Evolutionary conservation across 2,113 vertebrate species (phyloP).

Genomic region (Clarias macrocephalus): DNA sequence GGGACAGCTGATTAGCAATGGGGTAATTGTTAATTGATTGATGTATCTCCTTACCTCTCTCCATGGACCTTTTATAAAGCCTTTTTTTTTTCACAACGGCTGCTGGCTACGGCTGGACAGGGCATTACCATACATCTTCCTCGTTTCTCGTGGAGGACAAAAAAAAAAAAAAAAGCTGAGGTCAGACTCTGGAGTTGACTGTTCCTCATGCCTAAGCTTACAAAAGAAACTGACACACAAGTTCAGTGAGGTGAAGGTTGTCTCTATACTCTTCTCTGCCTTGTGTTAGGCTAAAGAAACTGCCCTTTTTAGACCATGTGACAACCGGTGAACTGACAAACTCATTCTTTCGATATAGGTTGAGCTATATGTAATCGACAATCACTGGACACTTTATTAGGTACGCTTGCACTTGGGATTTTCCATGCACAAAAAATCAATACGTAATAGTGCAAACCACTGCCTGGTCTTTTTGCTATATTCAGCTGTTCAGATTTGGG

Average conservation of each 20-base stretch:
- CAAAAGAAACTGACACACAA: constrained; percentile 51
- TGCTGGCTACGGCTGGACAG: constrained; percentile 61
- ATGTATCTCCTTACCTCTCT: constrained; percentile 77
- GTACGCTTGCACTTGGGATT: not conserved
- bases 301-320: constrained; percentile 31
- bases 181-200: constrained; percentile 55
- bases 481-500: not conserved
- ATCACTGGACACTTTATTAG: not conserved
- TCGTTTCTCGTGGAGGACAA: constrained; percentile 61
- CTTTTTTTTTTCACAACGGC: constrained; percentile 69
- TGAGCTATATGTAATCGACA: not conserved
- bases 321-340: constrained; percentile 2
- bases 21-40: constrained; percentile 81
- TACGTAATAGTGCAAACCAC: not conserved
- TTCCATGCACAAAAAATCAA: not conserved
- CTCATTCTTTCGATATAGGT: not conserved
- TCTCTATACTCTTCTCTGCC: constrained; percentile 4
- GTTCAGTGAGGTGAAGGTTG: constrained; percentile 16
- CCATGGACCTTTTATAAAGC: constrained; percentile 68
- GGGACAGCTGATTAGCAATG: constrained; percentile 79
- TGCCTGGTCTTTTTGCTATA: not conserved
- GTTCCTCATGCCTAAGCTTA: constrained; percentile 43
- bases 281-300: constrained; percentile 1
- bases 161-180: constrained; percentile 55
- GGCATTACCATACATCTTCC: constrained; percentile 72